phyloP scores from a whole-genome alignment of 1,140 invertebrate species.

The Meloidogyne exigua region DNA sequence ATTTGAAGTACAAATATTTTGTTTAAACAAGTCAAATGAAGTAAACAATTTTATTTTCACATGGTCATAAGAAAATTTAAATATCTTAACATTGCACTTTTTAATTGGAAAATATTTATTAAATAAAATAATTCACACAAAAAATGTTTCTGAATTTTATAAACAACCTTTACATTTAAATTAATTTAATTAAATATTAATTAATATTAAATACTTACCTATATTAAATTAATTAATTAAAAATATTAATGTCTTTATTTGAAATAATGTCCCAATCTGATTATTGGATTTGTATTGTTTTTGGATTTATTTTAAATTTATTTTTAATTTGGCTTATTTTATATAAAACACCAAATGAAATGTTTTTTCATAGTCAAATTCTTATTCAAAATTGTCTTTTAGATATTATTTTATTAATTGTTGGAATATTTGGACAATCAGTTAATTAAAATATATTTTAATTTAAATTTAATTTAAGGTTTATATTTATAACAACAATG shows the following conservation, averaged over 20 bases:
- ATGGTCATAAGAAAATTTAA: too few species aligned
- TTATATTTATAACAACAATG: background rate
- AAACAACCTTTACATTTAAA: too few species aligned
- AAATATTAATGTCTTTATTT: background rate
- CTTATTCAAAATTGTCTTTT: constrained; percentile 1
- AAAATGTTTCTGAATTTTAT: too few species aligned
- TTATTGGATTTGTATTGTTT: background rate
- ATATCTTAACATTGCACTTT: too few species aligned
- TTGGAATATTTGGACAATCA: background rate
- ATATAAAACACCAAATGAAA: background rate
- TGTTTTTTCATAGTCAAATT: background rate
- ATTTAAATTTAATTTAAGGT: background rate
- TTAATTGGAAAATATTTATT: too few species aligned
- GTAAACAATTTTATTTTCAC: too few species aligned
- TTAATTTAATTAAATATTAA: too few species aligned
- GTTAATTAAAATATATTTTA: background rate
- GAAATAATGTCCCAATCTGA: background rate
- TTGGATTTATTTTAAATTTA: background rate
- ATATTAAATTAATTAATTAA: too few species aligned
- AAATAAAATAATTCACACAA: too few species aligned
- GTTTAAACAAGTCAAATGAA: too few species aligned
- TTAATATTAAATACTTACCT: too few species aligned
- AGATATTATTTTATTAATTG: constrained; percentile 1
- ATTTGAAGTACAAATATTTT: too few species aligned
- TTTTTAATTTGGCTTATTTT: constrained; percentile 5